These are phyloP conservation scores for Threskiornis aethiopicus DNA, from an alignment of 2,797 vertebrate genomes.

Conservation along the genomic window DNA sequence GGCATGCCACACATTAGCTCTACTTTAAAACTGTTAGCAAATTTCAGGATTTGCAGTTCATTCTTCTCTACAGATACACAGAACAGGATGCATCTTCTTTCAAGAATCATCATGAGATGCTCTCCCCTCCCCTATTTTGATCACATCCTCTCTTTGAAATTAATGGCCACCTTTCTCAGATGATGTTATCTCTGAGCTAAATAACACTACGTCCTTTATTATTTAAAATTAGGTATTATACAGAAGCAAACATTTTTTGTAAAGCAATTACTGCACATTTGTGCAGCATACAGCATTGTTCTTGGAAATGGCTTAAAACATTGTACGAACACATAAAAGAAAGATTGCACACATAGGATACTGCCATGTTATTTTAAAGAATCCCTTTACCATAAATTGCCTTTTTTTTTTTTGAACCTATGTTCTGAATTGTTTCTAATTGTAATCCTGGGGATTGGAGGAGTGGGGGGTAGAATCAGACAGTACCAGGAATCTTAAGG, in stretches of 20 bases:
- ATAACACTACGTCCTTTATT: neutral
- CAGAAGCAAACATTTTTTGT: neutral
- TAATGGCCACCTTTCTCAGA: neutral
- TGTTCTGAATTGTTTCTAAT: neutral
- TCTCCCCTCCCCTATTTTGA: neutral
- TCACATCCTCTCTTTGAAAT: conserved; percentile 2
- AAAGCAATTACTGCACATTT: neutral
- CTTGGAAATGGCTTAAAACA: neutral
- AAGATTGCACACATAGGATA: neutral
- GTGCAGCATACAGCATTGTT: neutral
- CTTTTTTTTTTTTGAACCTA: neutral
- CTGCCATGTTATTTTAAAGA: neutral
- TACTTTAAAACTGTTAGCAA: conserved; percentile 55
- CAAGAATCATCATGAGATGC: neutral
- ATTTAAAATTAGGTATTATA: conserved; percentile 13
- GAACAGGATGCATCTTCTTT: neutral
- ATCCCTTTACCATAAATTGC: neutral
- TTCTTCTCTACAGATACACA: conserved; percentile 13
- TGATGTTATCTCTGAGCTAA: neutral
- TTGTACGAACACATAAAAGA: neutral
- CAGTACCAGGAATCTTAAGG: neutral
- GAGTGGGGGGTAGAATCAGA: neutral
- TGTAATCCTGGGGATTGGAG: neutral
- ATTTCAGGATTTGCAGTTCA: conserved; percentile 43
- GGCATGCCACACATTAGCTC: conserved; percentile 64